Conservation (phyloP, 2,113 vertebrate genomes). For the Lagopus leucura region DNA sequence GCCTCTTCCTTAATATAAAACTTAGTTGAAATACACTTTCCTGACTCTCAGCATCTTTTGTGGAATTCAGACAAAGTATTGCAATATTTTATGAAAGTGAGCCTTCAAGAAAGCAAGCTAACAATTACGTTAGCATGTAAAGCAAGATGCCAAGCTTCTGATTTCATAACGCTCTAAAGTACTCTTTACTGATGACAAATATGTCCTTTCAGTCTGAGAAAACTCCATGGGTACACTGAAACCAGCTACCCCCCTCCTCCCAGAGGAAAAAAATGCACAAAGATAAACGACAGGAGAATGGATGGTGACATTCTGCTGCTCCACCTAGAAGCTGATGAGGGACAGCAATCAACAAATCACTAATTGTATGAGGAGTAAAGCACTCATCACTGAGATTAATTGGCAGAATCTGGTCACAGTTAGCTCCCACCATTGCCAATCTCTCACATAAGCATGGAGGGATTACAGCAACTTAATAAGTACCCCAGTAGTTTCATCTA, state of each 20-base stretch:
- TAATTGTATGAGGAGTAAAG: slow-evolving; percentile 20
- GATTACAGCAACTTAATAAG: background rate
- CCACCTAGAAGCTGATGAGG: background rate
- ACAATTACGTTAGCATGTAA: background rate
- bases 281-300: slow-evolving; percentile 13
- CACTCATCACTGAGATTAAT: slow-evolving; percentile 12
- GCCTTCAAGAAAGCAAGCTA: background rate
- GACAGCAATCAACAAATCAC: slow-evolving; percentile 53
- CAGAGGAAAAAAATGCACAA: background rate
- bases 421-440: slow-evolving; percentile 11
- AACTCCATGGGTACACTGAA: background rate
- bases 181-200: background rate
- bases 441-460: background rate
- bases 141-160: background rate
- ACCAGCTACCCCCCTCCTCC: background rate
- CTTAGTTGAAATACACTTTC: background rate
- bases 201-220: background rate
- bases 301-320: slow-evolving; percentile 38
- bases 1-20: background rate
- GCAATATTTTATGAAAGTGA: background rate
- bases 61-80: background rate
- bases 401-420: slow-evolving; percentile 39
- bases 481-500: background rate
- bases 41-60: background rate
- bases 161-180: background rate